Evolutionary conservation across 1,140 invertebrate genomes (phyloP).

Genomic region (Catajapyx aquilonaris): DNA sequence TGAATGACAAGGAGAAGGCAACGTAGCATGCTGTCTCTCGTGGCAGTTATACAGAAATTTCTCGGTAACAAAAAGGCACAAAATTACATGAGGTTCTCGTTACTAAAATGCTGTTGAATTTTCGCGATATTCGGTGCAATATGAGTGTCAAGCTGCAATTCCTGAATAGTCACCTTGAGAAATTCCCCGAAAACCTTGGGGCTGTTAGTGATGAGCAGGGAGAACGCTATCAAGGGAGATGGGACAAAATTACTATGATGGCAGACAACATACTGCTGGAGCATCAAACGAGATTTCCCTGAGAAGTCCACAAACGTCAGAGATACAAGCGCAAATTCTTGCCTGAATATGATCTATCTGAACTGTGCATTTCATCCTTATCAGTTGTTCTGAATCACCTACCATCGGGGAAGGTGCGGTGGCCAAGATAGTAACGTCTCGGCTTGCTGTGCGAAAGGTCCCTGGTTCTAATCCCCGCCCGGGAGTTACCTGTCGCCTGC

Average conservation of each 20-base stretch:
- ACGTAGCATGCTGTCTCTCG: constrained; percentile 2
- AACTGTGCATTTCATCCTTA: background rate
- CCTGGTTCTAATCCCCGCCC: too few relatives aligned
- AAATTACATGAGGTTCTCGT: constrained; percentile 3
- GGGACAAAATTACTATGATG: constrained; percentile 3
- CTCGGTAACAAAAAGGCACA: constrained; percentile 1
- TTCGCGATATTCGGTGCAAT: constrained; percentile 1
- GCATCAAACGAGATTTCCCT: constrained; percentile 3
- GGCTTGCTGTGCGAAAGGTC: too few relatives aligned
- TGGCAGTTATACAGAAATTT: constrained; percentile 4
- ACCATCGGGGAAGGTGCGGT: too few relatives aligned
- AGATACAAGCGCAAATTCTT: constrained; percentile 1
- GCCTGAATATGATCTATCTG: background rate
- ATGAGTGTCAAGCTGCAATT: constrained; percentile 1
- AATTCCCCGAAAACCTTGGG: background rate
- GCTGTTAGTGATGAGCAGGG: background rate
- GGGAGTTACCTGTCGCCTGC: too few relatives aligned
- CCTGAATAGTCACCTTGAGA: background rate
- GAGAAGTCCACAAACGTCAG: too few relatives aligned
- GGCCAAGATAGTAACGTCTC: too few relatives aligned
- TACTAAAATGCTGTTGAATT: background rate
- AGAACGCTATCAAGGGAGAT: background rate
- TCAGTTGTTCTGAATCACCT: too few relatives aligned
- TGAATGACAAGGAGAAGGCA: constrained; percentile 4
- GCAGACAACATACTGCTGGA: constrained; percentile 6